Base-by-base conservation (phyloP, 2,888 invertebrate genomes). In the Dynastes grantii region DNA sequence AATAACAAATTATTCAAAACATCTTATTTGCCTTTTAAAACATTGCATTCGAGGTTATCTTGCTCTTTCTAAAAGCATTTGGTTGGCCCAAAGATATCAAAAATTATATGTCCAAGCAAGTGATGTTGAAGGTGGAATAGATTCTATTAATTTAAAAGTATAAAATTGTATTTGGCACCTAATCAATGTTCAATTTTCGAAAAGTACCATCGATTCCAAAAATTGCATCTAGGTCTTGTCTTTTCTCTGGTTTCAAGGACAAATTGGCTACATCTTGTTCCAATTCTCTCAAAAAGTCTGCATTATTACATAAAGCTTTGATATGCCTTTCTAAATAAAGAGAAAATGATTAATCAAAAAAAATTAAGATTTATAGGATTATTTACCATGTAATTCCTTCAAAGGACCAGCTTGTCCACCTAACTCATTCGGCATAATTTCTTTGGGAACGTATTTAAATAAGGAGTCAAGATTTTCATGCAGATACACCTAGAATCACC, bases 151-250 rank as follows among this genome's bases (percentile, higher is more conserved):
- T 22, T 22, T 22, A 22, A 22, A 22, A 22, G 22, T 22, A 22
- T 22, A 22, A 22, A 22, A 22, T 22, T 22, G 22, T 22, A 22
- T 22, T 22, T 22, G 22, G 22, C 22, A 22, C 5, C 8, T 89
- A 94, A 88, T 94, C 94, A 51, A 94, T 91, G 49, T 93, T 92
- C 27, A 94, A 87, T 84, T 93, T 93, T 85, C 93, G 94, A 85
- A 94, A 94, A 85, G 92, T 93, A 16, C 94, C 94, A 82, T 94
- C 93, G 1, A 93, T 90, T 16, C 94, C 94, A 81, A 92, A 90
- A 9, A 93, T 87, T 79, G 91, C 92, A 0, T 91, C 90, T 0
- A 45, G 45, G 2, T 45, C 45, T 1, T 45, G 45, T 8, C 45
- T 45, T 45, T 45, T 45, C 45, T 45, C 45, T 8, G 45, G 89